phyloP scores from a whole-genome alignment of 2,888 invertebrate genomes.

The Tubulanus polymorphus region DNA sequence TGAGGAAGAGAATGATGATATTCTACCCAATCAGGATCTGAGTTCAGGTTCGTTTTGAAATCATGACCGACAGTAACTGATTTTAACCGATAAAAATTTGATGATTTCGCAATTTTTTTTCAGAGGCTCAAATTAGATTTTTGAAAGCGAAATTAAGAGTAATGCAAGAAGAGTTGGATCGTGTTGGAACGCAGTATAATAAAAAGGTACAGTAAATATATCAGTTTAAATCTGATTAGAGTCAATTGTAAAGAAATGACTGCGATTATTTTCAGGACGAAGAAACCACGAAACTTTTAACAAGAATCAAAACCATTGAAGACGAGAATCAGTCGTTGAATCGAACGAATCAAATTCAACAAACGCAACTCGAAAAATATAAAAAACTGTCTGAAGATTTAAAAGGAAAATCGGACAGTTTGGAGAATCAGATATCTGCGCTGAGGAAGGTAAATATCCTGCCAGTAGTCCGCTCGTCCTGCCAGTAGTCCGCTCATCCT shows the following conservation, averaged over 20 bases:
- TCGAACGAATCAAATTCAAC: constrained; percentile 42
- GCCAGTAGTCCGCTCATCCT: too few species aligned
- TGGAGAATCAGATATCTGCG: constrained; percentile 41
- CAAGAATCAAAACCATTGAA: constrained; percentile 49
- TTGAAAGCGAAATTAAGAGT: constrained; percentile 52
- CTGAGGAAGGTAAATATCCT: constrained; percentile 35
- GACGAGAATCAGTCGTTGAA: constrained; percentile 50
- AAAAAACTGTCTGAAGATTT: constrained; percentile 50
- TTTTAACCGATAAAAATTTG: background rate
- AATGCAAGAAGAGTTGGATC: constrained; percentile 52
- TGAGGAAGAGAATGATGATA: constrained; percentile 29
- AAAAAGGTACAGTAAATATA: constrained; percentile 30
- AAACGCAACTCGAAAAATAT: constrained; percentile 52
- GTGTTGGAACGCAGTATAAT: constrained; percentile 38
- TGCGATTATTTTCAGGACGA: constrained; percentile 41
- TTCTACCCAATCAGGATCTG: constrained; percentile 49
- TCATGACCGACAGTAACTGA: background rate
- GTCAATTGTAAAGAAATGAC: constrained; percentile 4
- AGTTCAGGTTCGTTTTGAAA: constrained; percentile 34
- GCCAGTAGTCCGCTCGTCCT: too few species aligned
- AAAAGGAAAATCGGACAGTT: constrained; percentile 43
- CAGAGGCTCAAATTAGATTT: constrained; percentile 52
- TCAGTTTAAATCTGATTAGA: background rate
- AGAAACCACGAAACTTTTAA: constrained; percentile 37
- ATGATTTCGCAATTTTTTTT: constrained; percentile 7